Percentiles rank a stretch among this genome's conserved stretches.
These are phyloP conservation scores for Caenorhabditis imperialis DNA, from an alignment of 2,888 invertebrate species.

Conservation along the genomic window DNA sequence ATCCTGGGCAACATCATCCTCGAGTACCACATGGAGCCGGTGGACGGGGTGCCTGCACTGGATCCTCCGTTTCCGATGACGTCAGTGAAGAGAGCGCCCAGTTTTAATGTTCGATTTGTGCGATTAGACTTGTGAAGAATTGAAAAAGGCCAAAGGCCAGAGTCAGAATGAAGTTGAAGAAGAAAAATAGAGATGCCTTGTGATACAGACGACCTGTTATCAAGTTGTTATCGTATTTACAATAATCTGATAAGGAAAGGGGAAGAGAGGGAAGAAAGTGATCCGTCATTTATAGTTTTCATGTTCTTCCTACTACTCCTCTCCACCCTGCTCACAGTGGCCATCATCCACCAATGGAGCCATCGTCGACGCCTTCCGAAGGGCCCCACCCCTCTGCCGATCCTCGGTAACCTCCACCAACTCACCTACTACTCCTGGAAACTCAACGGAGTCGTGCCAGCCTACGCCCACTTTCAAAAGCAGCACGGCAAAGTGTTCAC, in stretches of 20 bases:
- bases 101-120: constrained; percentile 13
- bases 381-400: constrained; percentile 29
- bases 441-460: constrained; percentile 13
- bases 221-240: too few relatives aligned
- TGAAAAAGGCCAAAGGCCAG: too few relatives aligned
- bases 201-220: too few relatives aligned
- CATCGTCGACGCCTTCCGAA: background rate
- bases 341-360: background rate
- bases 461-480: constrained; percentile 7
- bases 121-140: too few relatives aligned
- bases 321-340: background rate
- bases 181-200: too few relatives aligned
- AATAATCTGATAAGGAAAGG: too few relatives aligned
- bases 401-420: constrained; percentile 37
- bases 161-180: too few relatives aligned
- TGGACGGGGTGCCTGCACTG: constrained; percentile 9
- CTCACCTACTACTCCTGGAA: constrained; percentile 12
- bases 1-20: constrained; percentile 58
- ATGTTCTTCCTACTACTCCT: background rate
- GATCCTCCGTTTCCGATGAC: constrained; percentile 7
- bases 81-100: constrained; percentile 26
- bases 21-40: constrained; percentile 45
- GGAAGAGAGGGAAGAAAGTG: too few relatives aligned
- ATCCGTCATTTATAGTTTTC: too few relatives aligned
- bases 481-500: constrained; percentile 45